phyloP scores from a whole-genome alignment of 2,888 invertebrate species.

The Plusia festucae region DNA sequence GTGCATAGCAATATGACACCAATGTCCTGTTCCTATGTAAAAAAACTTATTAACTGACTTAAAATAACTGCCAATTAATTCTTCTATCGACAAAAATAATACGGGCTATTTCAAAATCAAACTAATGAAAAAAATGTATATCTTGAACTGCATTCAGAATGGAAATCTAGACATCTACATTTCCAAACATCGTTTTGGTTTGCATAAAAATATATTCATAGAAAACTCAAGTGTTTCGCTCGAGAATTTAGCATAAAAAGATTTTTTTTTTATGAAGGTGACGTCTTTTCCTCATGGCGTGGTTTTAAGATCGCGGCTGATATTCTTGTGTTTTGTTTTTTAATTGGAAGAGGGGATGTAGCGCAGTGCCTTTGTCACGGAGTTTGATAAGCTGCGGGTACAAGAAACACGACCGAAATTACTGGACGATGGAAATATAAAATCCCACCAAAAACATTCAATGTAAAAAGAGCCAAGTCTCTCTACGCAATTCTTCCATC shows the following conservation, averaged over 20 bases:
- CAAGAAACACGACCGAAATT: neutral
- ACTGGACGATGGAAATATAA: conserved; percentile 3
- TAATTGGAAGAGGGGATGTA: conserved; percentile 42
- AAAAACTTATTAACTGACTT: no score
- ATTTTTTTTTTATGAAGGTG: conserved; percentile 39
- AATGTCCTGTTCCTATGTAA: no score
- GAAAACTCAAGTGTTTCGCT: conserved; percentile 15
- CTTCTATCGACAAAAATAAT: no score
- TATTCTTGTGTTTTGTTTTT: conserved; percentile 21
- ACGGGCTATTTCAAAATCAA: no score
- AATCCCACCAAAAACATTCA: no score
- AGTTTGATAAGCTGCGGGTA: neutral
- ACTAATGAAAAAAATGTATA: neutral
- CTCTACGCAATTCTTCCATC: no score
- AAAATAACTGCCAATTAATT: no score
- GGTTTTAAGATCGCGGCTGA: conserved; percentile 35
- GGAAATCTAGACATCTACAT: neutral
- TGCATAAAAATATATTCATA: conserved; percentile 7
- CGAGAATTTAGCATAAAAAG: conserved; percentile 26
- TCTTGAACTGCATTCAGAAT: neutral
- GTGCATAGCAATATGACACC: no score
- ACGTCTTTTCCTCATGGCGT: conserved; percentile 47
- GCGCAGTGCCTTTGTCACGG: conserved; percentile 5
- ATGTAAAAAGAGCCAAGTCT: no score
- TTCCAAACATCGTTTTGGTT: neutral